Evolutionary conservation across 2,113 vertebrate species (phyloP).

Genomic region (Colinus virginianus): DNA sequence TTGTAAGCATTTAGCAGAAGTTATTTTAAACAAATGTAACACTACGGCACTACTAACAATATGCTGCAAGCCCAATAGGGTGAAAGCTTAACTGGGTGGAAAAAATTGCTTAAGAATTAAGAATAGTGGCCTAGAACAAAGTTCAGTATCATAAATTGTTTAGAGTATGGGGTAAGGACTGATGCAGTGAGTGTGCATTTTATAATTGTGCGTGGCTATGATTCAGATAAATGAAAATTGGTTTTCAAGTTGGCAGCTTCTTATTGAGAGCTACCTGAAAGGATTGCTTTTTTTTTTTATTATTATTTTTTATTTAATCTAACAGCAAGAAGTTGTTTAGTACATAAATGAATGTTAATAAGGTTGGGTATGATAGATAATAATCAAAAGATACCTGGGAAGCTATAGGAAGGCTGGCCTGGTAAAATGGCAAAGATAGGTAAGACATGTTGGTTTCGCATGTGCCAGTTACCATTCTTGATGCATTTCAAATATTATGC

Average conservation of each 20-base stretch:
- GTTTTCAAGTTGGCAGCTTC: neutral
- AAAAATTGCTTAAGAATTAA: slow-evolving; percentile 19
- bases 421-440: neutral
- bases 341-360: neutral
- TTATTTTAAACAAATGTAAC: slow-evolving; percentile 32
- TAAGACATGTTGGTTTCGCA: neutral
- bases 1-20: slow-evolving; percentile 24
- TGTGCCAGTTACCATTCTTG: neutral
- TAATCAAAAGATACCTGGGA: neutral
- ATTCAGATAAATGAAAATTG: neutral
- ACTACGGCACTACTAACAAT: neutral
- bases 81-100: neutral
- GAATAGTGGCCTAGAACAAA: neutral
- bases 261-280: neutral
- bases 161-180: neutral
- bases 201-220: neutral
- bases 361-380: neutral
- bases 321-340: neutral
- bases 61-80: slow-evolving; percentile 2
- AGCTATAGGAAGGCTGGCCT: neutral
- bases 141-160: neutral
- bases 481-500: neutral
- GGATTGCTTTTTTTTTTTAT: neutral
- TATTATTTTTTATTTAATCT: neutral
- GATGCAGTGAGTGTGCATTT: neutral